A percentile compares a stretch with the other conserved stretches of the same genome.
phyloP scores from a whole-genome alignment of 1,140 invertebrate species.

The Idris sp. region DNA sequence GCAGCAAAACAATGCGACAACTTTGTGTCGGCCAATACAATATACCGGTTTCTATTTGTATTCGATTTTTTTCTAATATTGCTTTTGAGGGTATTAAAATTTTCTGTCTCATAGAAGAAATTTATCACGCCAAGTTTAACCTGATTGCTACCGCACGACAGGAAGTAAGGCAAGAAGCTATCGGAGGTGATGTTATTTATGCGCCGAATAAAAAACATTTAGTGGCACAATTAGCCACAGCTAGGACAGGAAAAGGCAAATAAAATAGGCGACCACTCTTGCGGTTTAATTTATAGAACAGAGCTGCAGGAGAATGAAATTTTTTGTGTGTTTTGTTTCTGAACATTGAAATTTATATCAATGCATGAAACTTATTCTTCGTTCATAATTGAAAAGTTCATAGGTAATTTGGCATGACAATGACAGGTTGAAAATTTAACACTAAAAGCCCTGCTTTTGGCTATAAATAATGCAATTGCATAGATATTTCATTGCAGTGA shows the following conservation, averaged over 20 bases:
- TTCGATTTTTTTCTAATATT: no score
- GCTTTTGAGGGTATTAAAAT: no score
- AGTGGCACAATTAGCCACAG: conserved; percentile 60
- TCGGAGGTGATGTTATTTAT: conserved; percentile 63
- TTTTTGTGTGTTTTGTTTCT: conserved; percentile 45
- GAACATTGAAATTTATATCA: conserved; percentile 57
- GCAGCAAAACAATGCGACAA: no score
- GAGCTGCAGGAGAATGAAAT: conserved; percentile 32
- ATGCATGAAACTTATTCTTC: conserved; percentile 32
- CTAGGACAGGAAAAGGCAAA: conserved; percentile 38
- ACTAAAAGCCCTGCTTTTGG: conserved; percentile 14
- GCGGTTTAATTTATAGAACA: conserved; percentile 44
- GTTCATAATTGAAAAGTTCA: conserved; percentile 55
- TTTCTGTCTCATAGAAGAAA: no score
- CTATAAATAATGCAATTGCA: conserved; percentile 23
- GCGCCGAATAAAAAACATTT: conserved; percentile 62
- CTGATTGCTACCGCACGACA: conserved; percentile 50
- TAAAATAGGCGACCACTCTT: conserved; percentile 45
- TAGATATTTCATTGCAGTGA: not conserved
- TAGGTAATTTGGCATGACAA: conserved; percentile 30
- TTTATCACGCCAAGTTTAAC: conserved; percentile 52
- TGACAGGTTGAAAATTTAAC: conserved; percentile 22
- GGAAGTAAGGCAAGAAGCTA: conserved; percentile 59
- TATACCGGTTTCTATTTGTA: no score
- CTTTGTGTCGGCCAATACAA: no score